Evolutionary conservation across 2,797 vertebrate genomes (phyloP).

Genomic region (Phoebastria nigripes): DNA sequence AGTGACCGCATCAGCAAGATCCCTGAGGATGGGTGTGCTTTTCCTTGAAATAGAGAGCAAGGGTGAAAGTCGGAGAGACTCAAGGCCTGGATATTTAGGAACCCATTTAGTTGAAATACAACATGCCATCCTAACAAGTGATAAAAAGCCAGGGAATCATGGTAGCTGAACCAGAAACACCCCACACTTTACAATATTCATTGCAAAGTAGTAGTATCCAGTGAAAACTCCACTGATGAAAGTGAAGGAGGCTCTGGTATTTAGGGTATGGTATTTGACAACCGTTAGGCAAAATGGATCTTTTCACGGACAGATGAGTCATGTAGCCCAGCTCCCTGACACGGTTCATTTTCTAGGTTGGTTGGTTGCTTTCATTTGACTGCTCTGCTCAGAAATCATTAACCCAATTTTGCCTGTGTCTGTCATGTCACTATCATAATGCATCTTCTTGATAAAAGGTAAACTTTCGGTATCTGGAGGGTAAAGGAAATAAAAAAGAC

Average conservation of each 20-base stretch:
- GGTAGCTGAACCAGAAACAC: not conserved
- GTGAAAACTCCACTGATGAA: not conserved
- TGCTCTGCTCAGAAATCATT: not conserved
- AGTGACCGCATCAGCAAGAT: not conserved
- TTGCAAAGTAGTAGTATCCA: not conserved
- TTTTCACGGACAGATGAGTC: not conserved
- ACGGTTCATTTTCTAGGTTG: not conserved
- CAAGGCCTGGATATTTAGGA: not conserved
- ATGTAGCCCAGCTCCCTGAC: not conserved
- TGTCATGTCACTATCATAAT: not conserved
- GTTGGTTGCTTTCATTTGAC: not conserved
- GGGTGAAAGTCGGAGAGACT: not conserved
- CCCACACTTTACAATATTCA: not conserved
- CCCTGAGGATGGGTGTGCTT: not conserved
- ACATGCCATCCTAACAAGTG: not conserved
- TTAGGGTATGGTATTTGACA: not conserved
- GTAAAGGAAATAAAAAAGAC: conserved; percentile 37
- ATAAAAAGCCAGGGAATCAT: not conserved
- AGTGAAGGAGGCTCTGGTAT: not conserved
- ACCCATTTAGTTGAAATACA: not conserved
- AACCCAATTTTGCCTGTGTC: not conserved
- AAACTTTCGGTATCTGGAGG: conserved; percentile 18
- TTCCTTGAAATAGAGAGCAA: not conserved
- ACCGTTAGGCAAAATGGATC: not conserved
- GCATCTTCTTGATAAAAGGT: conserved; percentile 27